Conservation (phyloP, 1,140 invertebrate genomes). For the Radopholus similis region DNA sequence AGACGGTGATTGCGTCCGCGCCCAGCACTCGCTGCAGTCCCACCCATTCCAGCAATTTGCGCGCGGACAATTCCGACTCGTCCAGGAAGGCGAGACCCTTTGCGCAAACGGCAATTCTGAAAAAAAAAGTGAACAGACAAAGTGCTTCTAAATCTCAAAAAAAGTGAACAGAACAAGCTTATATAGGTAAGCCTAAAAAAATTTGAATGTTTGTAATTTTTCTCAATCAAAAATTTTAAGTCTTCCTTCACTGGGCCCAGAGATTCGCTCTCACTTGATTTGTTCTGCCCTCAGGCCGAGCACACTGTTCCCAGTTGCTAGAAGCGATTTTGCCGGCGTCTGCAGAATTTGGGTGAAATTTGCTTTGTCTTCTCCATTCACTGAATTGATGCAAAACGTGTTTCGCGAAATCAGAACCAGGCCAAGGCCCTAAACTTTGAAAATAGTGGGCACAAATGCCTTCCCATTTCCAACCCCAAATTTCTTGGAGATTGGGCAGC, state of each 20-base stretch:
- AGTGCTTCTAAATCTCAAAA: too few species aligned
- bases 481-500: slow-evolving; percentile 44
- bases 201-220: too few species aligned
- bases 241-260: too few species aligned
- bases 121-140: background rate
- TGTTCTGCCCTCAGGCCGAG: background rate
- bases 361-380: background rate
- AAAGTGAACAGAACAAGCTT: too few species aligned
- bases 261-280: too few species aligned
- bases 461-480: slow-evolving; percentile 17
- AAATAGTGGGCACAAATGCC: too few species aligned
- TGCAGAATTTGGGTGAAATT: slow-evolving; percentile 5
- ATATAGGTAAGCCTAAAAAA: too few species aligned
- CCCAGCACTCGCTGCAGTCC: slow-evolving; percentile 79
- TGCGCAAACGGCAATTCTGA: slow-evolving; percentile 78
- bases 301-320: background rate
- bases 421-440: too few species aligned
- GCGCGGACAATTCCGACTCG: slow-evolving; percentile 67
- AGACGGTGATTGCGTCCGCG: slow-evolving; percentile 86
- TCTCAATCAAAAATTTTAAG: too few species aligned
- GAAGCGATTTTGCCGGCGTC: background rate
- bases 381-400: background rate
- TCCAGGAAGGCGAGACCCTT: slow-evolving; percentile 87
- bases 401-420: slow-evolving; percentile 5
- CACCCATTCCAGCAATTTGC: slow-evolving; percentile 83